Base-by-base conservation (phyloP, 1,140 invertebrate genomes). In the Drosophila takahashii region DNA sequence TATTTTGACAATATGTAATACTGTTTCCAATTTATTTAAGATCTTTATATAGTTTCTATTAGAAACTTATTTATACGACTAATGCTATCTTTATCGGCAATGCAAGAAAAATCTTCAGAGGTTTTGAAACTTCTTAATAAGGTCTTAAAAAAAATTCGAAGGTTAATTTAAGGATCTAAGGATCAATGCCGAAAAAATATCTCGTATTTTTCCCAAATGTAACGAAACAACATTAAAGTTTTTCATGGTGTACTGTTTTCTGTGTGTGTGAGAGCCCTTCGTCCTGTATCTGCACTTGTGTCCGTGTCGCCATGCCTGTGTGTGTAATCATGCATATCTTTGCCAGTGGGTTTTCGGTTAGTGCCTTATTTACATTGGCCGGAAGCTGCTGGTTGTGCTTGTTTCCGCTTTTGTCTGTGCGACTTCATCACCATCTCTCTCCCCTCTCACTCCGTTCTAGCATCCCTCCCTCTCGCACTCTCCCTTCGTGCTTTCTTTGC, bases 281-380 rank as follows among this genome's bases (percentile, higher is more conserved):
- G 59, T 15, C 10, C 10, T 32, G 41, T 66, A 13, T 56, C 11
- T 27, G 26, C 37, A 62, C n/a, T n/a, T 57, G 50, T 59, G 32
- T 37, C 15, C 11, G 32, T 37, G 15, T 34, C 4, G 29, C 18
- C 37, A 18, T 66, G 48, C 39, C 50, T 54, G 48, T 77, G 53
- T 77, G 74, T 77, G 74, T 77, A 77, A 69, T 77, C 73, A 77
- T 77, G 73, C 73, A 77, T 77, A 69, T 77, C 74, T 69, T 77
- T 67, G 73, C 48, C 50, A 56, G 48, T 69, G 62, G 34, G 73
- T 64, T 78, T 78, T 78, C 45, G 66, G 66, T 61, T 72, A 71
- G 77, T 70, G 77, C 61, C 56, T 77, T 77, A 69, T 79, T 79
- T 79, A 79, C 77, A 67, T 74, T 79, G 50, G 51, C 77, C 77